These are phyloP conservation scores for Babylonia areolata DNA, from an alignment of 1,140 invertebrate species.

Conservation along the genomic window DNA sequence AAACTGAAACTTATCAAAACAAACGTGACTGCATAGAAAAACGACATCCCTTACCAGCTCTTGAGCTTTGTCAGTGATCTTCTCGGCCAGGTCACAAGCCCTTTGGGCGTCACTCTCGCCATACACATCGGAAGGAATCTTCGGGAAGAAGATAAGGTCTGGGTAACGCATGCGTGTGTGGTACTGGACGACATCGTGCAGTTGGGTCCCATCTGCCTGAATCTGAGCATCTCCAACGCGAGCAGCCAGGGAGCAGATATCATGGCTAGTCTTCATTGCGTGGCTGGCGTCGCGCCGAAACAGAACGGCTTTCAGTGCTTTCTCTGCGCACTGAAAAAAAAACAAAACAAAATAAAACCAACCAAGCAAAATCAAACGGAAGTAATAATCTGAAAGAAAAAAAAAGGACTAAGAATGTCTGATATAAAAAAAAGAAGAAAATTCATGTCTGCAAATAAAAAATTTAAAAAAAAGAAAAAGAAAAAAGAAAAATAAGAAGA, in stretches of 20 bases:
- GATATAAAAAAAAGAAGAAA: too few species aligned
- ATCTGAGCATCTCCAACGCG: background rate
- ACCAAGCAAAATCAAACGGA: too few species aligned
- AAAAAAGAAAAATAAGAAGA: background rate
- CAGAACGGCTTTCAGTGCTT: constrained; percentile 43
- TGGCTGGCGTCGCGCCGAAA: constrained; percentile 30
- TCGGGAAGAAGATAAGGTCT: constrained; percentile 11
- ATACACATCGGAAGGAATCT: constrained; percentile 45
- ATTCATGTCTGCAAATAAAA: too few species aligned
- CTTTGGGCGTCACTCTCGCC: background rate
- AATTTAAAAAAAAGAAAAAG: too few species aligned
- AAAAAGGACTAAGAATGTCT: too few species aligned
- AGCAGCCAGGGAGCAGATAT: background rate
- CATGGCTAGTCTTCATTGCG: constrained; percentile 5
- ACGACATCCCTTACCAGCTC: background rate
- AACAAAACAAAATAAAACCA: too few species aligned
- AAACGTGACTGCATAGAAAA: background rate
- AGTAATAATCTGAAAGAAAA: too few species aligned
- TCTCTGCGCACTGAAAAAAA: constrained; percentile 43
- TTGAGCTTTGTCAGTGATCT: constrained; percentile 30
- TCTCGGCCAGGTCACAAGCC: constrained; percentile 26
- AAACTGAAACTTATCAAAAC: too few species aligned
- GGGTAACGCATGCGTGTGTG: constrained; percentile 45
- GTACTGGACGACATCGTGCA: constrained; percentile 24
- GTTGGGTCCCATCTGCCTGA: background rate